These are phyloP conservation scores for Salvelinus namaycush DNA, from an alignment of 2,113 vertebrate genomes.

Conservation along the genomic window DNA sequence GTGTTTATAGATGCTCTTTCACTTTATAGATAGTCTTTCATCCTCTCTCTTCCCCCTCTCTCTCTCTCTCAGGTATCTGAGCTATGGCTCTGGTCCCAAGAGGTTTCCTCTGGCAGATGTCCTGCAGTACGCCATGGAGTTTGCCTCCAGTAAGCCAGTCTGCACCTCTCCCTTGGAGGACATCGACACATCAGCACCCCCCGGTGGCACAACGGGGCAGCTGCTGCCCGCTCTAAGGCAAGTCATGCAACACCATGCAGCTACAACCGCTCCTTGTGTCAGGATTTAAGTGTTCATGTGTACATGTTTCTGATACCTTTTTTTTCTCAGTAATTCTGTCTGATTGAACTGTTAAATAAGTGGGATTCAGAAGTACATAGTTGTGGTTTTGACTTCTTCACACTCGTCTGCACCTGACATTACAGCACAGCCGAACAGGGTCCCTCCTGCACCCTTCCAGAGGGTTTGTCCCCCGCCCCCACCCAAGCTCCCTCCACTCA, in stretches of 20 bases:
- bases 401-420: not conserved
- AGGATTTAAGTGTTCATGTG: not conserved
- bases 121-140: conserved; percentile 97
- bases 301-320: not conserved
- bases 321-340: too few species aligned
- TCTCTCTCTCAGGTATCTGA: conserved; percentile 82
- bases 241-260: conserved; percentile 35
- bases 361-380: not conserved
- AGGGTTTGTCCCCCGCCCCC: conserved; percentile 73
- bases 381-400: too few species aligned
- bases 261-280: not conserved
- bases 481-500: conserved; percentile 71
- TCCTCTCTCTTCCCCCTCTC: not conserved
- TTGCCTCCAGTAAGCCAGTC: conserved; percentile 96
- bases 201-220: conserved; percentile 76
- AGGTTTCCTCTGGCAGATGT: conserved; percentile 97
- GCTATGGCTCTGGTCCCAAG: conserved; percentile 97
- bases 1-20: not conserved
- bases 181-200: conserved; percentile 83
- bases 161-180: conserved; percentile 93
- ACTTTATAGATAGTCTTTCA: not conserved
- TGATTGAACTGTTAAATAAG: too few species aligned
- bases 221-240: conserved; percentile 80
- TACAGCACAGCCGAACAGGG: conserved; percentile 84
- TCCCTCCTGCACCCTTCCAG: conserved; percentile 68